phyloP scores from a whole-genome alignment of 2,888 invertebrate genomes.

The Vanessa cardui region DNA sequence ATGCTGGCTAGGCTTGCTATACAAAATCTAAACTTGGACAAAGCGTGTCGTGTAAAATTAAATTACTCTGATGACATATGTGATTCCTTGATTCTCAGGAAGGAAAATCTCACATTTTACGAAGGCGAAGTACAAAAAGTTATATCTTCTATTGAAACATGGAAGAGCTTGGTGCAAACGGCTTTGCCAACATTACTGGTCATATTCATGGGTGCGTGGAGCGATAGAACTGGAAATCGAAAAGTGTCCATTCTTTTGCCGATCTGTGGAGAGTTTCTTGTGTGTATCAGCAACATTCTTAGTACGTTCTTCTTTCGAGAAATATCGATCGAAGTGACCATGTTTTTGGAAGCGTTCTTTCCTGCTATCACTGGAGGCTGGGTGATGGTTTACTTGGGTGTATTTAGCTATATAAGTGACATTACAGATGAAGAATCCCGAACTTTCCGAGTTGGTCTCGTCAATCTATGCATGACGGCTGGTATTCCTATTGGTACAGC shows the following conservation, averaged over 20 bases:
- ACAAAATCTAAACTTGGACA: constrained; percentile 73
- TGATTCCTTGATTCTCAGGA: constrained; percentile 60
- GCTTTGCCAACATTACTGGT: constrained; percentile 80
- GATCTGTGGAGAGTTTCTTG: constrained; percentile 77
- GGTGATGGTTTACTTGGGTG: constrained; percentile 81
- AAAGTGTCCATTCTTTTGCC: constrained; percentile 83
- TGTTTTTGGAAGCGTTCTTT: constrained; percentile 79
- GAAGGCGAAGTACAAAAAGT: constrained; percentile 84
- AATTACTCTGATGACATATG: constrained; percentile 64
- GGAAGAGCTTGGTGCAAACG: constrained; percentile 82
- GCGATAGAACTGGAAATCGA: constrained; percentile 81
- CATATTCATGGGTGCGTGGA: constrained; percentile 84
- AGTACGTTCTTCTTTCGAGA: constrained; percentile 81
- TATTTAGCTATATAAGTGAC: constrained; percentile 85
- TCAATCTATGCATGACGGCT: constrained; percentile 82
- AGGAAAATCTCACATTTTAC: constrained; percentile 81
- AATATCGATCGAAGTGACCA: constrained; percentile 79
- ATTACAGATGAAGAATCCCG: constrained; percentile 79
- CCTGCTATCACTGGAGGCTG: constrained; percentile 81
- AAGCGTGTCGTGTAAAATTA: constrained; percentile 68
- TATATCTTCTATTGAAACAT: constrained; percentile 79
- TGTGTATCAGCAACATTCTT: constrained; percentile 72
- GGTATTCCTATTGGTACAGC: constrained; percentile 83
- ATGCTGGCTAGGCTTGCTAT: constrained; percentile 86
- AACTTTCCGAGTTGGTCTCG: constrained; percentile 83